Conservation (phyloP, 35 echinoderm and acorn worm genomes). For the Lytechinus variegatus region DNA sequence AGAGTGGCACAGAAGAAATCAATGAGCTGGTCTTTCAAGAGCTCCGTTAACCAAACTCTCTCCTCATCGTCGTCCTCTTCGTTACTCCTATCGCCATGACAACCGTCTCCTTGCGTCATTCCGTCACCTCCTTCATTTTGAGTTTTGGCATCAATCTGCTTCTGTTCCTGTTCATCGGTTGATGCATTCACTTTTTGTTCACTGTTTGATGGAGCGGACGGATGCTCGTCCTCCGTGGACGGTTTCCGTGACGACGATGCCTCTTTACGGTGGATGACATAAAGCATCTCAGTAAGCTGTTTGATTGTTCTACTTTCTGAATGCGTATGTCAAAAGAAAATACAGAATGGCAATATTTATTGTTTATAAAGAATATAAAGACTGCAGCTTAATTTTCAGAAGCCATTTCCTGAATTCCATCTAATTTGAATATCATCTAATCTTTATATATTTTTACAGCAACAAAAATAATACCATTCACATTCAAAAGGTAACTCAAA, state of each 20-base stretch:
- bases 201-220: background rate
- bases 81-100: conserved; percentile 6
- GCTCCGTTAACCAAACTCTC: conserved; percentile 25
- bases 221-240: background rate
- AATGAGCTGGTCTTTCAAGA: conserved; percentile 29
- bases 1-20: conserved; percentile 33
- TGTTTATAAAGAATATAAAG: too few species aligned
- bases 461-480: too few species aligned
- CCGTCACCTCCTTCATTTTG: background rate
- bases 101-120: background rate
- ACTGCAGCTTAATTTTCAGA: too few species aligned
- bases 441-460: too few species aligned
- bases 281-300: background rate
- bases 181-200: background rate
- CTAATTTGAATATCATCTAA: too few species aligned
- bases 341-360: too few species aligned
- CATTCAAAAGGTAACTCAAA: too few species aligned
- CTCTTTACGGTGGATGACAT: conserved; percentile 12
- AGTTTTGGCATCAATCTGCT: background rate
- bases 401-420: too few species aligned
- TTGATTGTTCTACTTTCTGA: background rate
- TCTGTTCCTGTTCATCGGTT: background rate
- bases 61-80: background rate
- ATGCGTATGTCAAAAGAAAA: background rate
- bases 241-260: background rate